Conservation (phyloP, 30 jellyfish, hydroid and myxozoan genomes). For the Chironex yamaguchii region DNA sequence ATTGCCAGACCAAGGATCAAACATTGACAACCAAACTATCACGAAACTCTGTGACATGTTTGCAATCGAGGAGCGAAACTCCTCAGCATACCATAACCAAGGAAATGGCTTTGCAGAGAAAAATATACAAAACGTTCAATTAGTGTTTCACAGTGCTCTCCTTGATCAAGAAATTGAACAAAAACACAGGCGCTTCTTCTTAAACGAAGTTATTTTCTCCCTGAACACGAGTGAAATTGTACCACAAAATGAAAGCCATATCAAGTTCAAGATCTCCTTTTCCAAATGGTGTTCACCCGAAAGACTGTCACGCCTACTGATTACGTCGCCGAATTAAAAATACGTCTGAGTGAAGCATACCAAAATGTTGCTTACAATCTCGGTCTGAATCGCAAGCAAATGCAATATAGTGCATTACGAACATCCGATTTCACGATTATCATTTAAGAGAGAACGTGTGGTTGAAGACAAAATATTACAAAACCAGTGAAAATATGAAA, state of each 20-base stretch:
- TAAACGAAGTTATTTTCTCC: constrained; percentile 21
- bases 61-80: constrained; percentile 15
- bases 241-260: constrained; percentile 54
- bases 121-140: constrained; percentile 14
- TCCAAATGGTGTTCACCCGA: too few species aligned
- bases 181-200: constrained; percentile 9
- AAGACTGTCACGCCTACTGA: constrained; percentile 6
- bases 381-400: constrained; percentile 10
- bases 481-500: constrained; percentile 14
- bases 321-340: constrained; percentile 19
- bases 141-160: constrained; percentile 9
- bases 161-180: constrained; percentile 36
- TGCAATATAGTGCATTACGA: constrained; percentile 5
- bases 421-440: constrained; percentile 20
- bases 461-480: constrained; percentile 19
- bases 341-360: constrained; percentile 7
- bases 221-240: constrained; percentile 56
- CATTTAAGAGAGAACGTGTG: constrained; percentile 12
- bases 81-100: constrained; percentile 34
- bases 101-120: constrained; percentile 35
- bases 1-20: constrained; percentile 35
- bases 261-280: constrained; percentile 25
- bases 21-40: constrained; percentile 31
- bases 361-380: constrained; percentile 1
- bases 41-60: constrained; percentile 25